Evolutionary conservation across 1,140 invertebrate species (phyloP), one percentile per base, ranked within the genome.

Genomic region (Neotoxoptera formosana): DNA sequence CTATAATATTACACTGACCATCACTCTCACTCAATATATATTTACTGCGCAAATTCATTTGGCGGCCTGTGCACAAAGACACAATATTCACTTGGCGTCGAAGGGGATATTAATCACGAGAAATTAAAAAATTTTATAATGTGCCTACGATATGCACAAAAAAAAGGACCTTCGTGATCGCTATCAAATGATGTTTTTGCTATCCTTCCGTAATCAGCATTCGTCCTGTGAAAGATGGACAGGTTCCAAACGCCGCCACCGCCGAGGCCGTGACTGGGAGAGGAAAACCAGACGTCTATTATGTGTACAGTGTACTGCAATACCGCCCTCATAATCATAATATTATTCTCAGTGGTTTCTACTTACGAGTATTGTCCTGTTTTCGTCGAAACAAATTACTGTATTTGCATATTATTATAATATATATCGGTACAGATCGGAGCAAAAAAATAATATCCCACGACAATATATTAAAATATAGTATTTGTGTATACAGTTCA

Each of bases 21-120:
- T 41, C 41, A 2, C 41, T 41, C 83, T 25, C 41, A 45, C 83
- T 11, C 36, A 84, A 45, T 84, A 84, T 47, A 51, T 89, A 89
- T 89, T 53, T 48, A 47, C 87, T 89, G 87, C 87, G 87, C n/a
- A 89, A 51, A 48, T 89, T 89, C 87, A 51, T 89, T 89, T 89
- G 87, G 87, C 47, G 87, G 47, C 87, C n/a, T 30, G 25, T 36
- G 87, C 47, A 51, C 87, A 51, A 89, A 89, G 45, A 89, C 86
- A 89, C 86, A 88, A 88, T 88, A 88, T 88, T 88, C 45, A 88
- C 45, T 88, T 88, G 41, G 45, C 45, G n/a, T 20, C 17, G 86
- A 51, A 11, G 23, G 45, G 47, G 86, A 51, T 45, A 88, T 88
- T 88, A 88, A 88, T 88, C 86, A 88, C 41, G 48, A 51, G 23